phyloP scores from a whole-genome alignment of 2,888 invertebrate species.

The Drosophila atroscutellata region DNA sequence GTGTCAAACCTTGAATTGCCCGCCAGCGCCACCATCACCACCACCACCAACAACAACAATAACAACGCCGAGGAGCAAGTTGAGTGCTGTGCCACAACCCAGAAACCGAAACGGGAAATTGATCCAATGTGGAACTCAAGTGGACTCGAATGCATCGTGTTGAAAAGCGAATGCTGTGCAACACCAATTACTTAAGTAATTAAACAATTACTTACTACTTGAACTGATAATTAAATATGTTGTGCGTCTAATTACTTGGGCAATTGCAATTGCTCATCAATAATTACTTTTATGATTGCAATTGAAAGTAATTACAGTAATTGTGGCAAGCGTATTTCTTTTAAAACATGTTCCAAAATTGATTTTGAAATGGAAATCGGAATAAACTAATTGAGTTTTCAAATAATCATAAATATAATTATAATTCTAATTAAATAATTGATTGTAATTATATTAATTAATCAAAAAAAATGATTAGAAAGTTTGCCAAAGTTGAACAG shows the following conservation, averaged over 20 bases:
- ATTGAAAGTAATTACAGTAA: not conserved
- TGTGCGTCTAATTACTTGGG: not conserved
- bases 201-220: not conserved
- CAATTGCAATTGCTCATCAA: not conserved
- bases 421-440: not conserved
- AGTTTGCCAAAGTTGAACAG: not conserved
- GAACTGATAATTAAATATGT: not conserved
- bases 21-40: slow-evolving; percentile 63
- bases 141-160: slow-evolving; percentile 19
- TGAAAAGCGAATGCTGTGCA: slow-evolving; percentile 19
- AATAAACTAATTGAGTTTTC: not conserved
- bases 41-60: slow-evolving; percentile 17
- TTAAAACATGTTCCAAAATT: too few relatives aligned
- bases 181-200: slow-evolving; percentile 4
- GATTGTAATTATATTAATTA: not conserved
- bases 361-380: too few relatives aligned
- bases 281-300: not conserved
- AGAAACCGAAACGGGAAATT: slow-evolving; percentile 21
- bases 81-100: slow-evolving; percentile 14
- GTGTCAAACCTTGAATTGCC: slow-evolving; percentile 76
- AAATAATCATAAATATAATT: not conserved
- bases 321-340: not conserved
- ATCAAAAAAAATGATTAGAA: not conserved
- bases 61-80: slow-evolving; percentile 11
- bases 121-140: slow-evolving; percentile 27